Percentiles rank a stretch among this genome's conserved stretches.
Evolutionary conservation across 2,888 invertebrate species (phyloP).

Genomic region (Aethes cnicana): DNA sequence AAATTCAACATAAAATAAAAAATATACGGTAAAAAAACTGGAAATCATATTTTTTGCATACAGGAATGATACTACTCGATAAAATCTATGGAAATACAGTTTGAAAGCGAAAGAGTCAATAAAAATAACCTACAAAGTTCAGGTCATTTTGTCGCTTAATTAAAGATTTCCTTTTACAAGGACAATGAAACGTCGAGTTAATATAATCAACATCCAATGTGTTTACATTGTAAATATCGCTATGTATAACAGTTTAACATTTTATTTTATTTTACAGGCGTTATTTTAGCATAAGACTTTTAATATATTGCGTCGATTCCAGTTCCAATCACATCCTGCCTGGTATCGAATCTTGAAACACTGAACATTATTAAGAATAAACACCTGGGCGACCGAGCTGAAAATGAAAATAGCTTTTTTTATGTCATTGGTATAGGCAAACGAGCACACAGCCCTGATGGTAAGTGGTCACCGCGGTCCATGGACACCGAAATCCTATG

Average conservation of each 20-base stretch:
- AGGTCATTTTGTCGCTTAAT: no score
- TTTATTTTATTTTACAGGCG: conserved; percentile 5
- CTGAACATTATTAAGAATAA: no score
- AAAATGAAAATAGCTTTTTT: no score
- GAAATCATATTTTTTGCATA: conserved; percentile 25
- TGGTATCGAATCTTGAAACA: not conserved
- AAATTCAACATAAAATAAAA: conserved; percentile 21
- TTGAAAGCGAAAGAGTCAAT: not conserved
- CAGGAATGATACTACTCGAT: conserved; percentile 22
- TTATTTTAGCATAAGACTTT: conserved; percentile 6
- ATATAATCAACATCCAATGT: no score
- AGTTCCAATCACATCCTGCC: not conserved
- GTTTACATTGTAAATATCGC: not conserved
- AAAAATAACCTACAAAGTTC: no score
- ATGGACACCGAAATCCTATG: no score
- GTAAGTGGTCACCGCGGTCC: no score
- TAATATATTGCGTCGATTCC: not conserved
- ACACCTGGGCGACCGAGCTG: no score
- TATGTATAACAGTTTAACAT: not conserved
- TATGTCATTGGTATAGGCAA: no score
- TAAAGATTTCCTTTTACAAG: not conserved
- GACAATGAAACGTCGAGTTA: not conserved
- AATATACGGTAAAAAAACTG: conserved; percentile 27
- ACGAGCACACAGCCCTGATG: no score
- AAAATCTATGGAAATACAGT: not conserved